Evolutionary conservation across 2,888 invertebrate genomes (phyloP), one percentile per base, ranked within the genome.

Genomic region (Amblyteles armatorius): DNA sequence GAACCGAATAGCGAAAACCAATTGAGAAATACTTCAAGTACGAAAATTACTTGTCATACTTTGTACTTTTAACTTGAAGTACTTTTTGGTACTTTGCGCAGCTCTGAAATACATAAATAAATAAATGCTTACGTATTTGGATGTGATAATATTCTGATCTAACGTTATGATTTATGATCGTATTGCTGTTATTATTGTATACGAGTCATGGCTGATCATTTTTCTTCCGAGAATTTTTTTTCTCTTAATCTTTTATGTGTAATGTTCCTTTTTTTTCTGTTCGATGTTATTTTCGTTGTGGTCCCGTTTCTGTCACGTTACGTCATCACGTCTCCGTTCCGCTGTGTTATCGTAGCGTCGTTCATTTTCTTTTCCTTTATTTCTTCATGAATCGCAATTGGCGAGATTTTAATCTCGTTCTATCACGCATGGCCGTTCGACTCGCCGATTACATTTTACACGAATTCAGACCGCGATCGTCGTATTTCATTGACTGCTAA

Each of bases 261-360:
- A 40, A 40, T 84, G 69, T 44, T 48, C 71, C 26, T 76, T 85
- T 77, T 77, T 63, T 74, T 50, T 86, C 13, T 78, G 52, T 3
- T 6, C 55, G 60, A 52, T 36, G 44, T 72, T 50, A 11, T 71
- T 71, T 16, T 78, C 60, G 44, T n/a, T 22, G 50, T 69, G 36
- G 36, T 22, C 57, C 16, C 29, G 22, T 40, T 16, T 5, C 52
- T 26, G 3, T 29, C 36, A 68, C 65, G 26, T 44, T 19, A 13
- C 48, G 16, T 22, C 40, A 44, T 22, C 16, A 9, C 36, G 44
- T 36, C 29, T 40, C 40, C 40, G 40, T 40, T 40, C 40, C 29
- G 29, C 48, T 44, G 44, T n/a, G 44, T 65, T 77, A 19, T n/a
- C 48, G 19, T 44, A 55, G 22, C n/a, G 50, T 33, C 29, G 26